phyloP scores from a whole-genome alignment of 2,888 invertebrate species.

The Acrobasis consociella region DNA sequence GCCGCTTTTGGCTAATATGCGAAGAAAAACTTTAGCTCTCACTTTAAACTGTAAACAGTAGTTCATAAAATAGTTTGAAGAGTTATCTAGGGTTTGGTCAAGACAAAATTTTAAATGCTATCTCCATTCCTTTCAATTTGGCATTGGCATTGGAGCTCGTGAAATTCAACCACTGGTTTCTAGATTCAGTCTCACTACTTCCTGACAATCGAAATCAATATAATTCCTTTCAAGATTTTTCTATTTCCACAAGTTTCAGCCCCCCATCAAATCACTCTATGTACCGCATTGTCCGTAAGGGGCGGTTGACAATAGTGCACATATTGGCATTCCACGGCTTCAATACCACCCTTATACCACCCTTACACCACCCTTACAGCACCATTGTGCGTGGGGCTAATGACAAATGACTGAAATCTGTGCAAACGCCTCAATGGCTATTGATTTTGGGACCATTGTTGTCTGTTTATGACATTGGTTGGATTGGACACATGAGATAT shows the following conservation, averaged over 20 bases:
- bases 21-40: no score
- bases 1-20: no score
- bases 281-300: slow-evolving; percentile 33
- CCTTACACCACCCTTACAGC: slow-evolving; percentile 65
- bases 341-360: slow-evolving; percentile 61
- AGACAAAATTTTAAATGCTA: no score
- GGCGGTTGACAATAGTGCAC: slow-evolving; percentile 60
- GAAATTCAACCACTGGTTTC: no score
- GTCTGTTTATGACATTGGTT: slow-evolving; percentile 8
- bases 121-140: no score
- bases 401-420: slow-evolving; percentile 72
- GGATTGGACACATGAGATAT: background rate
- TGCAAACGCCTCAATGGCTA: slow-evolving; percentile 40
- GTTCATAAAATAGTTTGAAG: no score
- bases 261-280: slow-evolving; percentile 24
- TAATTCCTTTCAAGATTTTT: no score
- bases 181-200: no score
- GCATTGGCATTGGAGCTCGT: no score
- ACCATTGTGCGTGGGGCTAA: slow-evolving; percentile 66
- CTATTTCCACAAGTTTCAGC: slow-evolving; percentile 2
- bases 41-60: no score
- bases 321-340: slow-evolving; percentile 72
- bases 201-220: no score
- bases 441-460: slow-evolving; percentile 45
- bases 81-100: no score